phyloP scores from a whole-genome alignment of 1,140 invertebrate species.

The Eupristina koningsbergeri region DNA sequence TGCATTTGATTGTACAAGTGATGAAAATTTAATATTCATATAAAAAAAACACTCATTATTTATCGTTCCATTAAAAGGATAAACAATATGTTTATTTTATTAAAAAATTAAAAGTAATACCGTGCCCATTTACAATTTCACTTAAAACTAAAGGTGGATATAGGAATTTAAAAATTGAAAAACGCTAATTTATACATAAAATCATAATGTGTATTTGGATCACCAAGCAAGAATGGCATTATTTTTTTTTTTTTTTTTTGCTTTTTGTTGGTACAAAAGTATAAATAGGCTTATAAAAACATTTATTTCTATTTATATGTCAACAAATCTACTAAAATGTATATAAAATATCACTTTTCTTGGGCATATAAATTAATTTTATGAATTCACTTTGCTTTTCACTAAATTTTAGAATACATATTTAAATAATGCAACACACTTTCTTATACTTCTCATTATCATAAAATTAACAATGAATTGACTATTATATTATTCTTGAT shows the following conservation, averaged over 20 bases:
- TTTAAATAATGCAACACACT: not conserved
- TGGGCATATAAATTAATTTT: not conserved
- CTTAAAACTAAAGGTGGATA: not conserved
- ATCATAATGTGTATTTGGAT: not conserved
- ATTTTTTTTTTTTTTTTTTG: not conserved
- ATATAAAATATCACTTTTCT: not conserved
- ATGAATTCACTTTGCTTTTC: not conserved
- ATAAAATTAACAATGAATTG: not conserved
- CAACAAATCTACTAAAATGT: not conserved
- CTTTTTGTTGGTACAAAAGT: too few species aligned
- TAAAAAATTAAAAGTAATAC: not conserved
- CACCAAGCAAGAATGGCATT: not conserved
- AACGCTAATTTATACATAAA: not conserved
- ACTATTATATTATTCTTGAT: slow-evolving; percentile 72
- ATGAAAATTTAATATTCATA: too few species aligned
- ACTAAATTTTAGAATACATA: not conserved
- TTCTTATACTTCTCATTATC: not conserved
- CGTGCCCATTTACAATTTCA: not conserved
- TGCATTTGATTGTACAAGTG: too few species aligned
- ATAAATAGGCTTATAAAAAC: slow-evolving; percentile 5
- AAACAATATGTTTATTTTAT: not conserved
- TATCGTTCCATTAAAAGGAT: too few species aligned
- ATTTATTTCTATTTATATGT: not conserved
- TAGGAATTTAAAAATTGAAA: not conserved
- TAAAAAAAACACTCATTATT: too few species aligned